Conservation (phyloP, 2,113 vertebrate genomes). For the Ictalurus furcatus region DNA sequence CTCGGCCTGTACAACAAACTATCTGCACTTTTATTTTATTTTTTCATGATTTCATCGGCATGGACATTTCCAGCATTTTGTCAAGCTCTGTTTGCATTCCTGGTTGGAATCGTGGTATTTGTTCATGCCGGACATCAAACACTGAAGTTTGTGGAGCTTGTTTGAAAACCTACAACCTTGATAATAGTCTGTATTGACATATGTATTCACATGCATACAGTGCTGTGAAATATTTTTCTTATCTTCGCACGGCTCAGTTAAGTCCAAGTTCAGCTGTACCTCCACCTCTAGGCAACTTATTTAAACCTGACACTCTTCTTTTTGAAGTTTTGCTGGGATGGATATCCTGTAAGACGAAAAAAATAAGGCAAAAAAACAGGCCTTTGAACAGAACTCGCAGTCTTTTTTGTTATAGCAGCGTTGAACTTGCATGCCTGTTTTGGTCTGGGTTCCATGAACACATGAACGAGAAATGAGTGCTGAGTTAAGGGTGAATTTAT, state of each 20-base stretch:
- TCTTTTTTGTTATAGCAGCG: not conserved
- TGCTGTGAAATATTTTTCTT: not conserved
- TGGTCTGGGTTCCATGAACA: not conserved
- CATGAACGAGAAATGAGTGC: not conserved
- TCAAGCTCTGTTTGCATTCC: not conserved
- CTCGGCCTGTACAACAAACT: not conserved
- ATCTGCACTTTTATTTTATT: not conserved
- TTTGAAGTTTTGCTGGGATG: not conserved
- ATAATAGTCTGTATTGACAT: not conserved
- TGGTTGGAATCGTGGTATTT: not conserved
- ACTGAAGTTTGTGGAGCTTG: not conserved
- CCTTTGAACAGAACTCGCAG: not conserved
- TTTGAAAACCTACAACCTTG: not conserved
- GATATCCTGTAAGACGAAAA: not conserved
- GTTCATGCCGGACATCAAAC: too few species aligned
- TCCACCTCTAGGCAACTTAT: not conserved
- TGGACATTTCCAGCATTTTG: not conserved
- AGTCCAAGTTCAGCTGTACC: not conserved
- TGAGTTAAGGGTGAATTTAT: not conserved
- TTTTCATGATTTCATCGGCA: not conserved
- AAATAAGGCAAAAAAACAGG: not conserved
- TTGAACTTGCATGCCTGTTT: not conserved
- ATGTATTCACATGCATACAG: not conserved
- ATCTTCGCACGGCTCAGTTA: not conserved
- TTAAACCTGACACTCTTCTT: not conserved